Base-by-base conservation (phyloP, 2,888 invertebrate species). In the Caradrina kadenii region DNA sequence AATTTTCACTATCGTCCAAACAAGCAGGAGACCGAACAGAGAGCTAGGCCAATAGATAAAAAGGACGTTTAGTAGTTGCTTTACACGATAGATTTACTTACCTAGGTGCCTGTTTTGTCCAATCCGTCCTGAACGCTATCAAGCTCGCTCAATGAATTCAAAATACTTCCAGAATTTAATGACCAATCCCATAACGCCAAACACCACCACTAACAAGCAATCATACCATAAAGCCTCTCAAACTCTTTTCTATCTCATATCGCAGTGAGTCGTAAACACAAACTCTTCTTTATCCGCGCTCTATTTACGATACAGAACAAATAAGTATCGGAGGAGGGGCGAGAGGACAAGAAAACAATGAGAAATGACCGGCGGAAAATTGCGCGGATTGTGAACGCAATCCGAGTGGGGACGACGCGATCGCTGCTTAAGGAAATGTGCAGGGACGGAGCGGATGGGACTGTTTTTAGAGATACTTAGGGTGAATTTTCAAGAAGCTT, bases 331-430 rank as follows among this genome's bases (percentile, higher is more conserved):
- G 88, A 86, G 82, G 80, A 84, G 86, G 86, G 81, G 79, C 80
- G 84, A 87, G 84, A 87, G 87, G 86, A 65, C 77, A 85, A 82
- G 88, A 86, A 71, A 94, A 95, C 95, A 93, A 95, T 95, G 95
- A 96, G 93, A 95, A 95, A 96, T 95, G 95, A 95, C 95, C 95
- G 93, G 87, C 91, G 93, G 93, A 92, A 96, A 95, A 96, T 96
- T 96, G 95, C 92, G 88, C 89, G 93, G 94, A 94, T 94, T 92
- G 83, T 81, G 88, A 86, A 82, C 88, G 90, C 91, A 81, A 93
- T 91, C 91, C 92, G 88, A 85, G 83, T 85, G 89, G 84, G 88
- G 89, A 86, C 87, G 87, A 83, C 86, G 87, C 87, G 88, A 88
- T 87, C 88, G 83, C 90, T 87, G 84, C 87, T 89, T 88, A 85